Percentiles rank a stretch among this genome's conserved stretches.
phyloP scores from a whole-genome alignment of 2,888 invertebrate species.

The Lycia hirtaria region DNA sequence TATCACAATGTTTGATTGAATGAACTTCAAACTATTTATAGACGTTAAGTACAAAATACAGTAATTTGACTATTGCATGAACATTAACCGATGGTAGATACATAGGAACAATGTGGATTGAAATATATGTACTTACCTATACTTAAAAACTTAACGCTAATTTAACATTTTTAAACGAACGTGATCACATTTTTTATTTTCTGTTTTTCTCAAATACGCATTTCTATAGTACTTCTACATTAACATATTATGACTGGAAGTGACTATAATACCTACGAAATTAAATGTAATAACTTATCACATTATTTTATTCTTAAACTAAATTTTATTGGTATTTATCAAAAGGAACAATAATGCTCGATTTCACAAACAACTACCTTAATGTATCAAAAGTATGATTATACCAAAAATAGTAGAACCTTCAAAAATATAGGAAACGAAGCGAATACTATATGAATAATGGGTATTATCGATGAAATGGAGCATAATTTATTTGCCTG shows the following conservation, averaged over 20 bases:
- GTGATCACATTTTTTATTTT: slow-evolving; percentile 74
- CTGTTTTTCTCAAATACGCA: slow-evolving; percentile 60
- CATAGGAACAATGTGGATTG: slow-evolving; percentile 75
- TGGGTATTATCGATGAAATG: slow-evolving; percentile 5
- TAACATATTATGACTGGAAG: slow-evolving; percentile 85
- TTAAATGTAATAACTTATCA: slow-evolving; percentile 78
- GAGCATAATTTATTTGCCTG: slow-evolving; percentile 47
- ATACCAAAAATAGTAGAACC: background rate
- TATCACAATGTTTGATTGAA: slow-evolving; percentile 76
- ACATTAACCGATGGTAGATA: slow-evolving; percentile 65
- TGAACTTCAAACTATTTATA: slow-evolving; percentile 56
- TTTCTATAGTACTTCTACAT: slow-evolving; percentile 71
- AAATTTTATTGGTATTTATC: slow-evolving; percentile 60
- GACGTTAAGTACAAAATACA: slow-evolving; percentile 76
- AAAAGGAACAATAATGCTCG: slow-evolving; percentile 69
- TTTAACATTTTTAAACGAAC: slow-evolving; percentile 63
- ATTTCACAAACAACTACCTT: slow-evolving; percentile 14
- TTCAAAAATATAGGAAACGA: background rate
- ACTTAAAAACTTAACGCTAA: slow-evolving; percentile 61
- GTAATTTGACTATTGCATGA: slow-evolving; percentile 70
- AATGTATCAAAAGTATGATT: slow-evolving; percentile 5
- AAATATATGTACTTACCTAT: no score
- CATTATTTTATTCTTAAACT: slow-evolving; percentile 68
- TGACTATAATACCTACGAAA: slow-evolving; percentile 82
- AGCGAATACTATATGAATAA: background rate